Conservation (phyloP, 2,113 vertebrate species). For the Shinisaurus crocodilurus region DNA sequence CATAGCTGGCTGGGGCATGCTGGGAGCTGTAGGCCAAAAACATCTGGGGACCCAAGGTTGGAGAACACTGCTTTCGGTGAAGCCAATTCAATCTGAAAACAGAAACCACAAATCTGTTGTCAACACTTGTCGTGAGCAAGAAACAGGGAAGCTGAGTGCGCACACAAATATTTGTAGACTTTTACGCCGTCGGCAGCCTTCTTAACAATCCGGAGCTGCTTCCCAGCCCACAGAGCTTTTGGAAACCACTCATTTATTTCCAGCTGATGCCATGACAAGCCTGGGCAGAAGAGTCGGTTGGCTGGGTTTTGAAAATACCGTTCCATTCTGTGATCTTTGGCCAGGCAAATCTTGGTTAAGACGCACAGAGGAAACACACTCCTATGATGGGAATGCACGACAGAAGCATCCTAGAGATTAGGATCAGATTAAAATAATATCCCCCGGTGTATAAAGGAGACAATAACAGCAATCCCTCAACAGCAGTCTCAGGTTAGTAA, state of each 20-base stretch:
- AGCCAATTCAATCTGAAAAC: neutral
- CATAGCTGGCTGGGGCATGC: too few relatives aligned
- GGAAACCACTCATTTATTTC: neutral
- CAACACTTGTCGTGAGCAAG: neutral
- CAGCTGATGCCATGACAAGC: fast-evolving
- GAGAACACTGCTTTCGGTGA: neutral
- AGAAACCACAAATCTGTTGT: conserved; percentile 5
- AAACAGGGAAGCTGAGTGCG: neutral
- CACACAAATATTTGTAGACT: conserved; percentile 1
- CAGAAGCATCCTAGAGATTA: neutral
- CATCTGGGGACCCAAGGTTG: too few relatives aligned
- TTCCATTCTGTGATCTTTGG: neutral
- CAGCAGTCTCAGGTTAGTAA: neutral
- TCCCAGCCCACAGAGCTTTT: neutral
- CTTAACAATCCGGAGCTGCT: conserved; percentile 15
- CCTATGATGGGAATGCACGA: neutral
- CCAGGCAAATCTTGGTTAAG: neutral
- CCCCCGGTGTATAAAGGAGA: neutral
- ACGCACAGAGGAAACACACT: neutral
- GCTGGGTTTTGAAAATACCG: neutral
- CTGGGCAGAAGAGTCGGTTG: neutral
- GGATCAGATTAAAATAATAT: neutral
- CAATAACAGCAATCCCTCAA: neutral
- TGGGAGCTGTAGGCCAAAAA: too few relatives aligned
- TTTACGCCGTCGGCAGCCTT: neutral